phyloP scores from a whole-genome alignment of 2,113 vertebrate genomes.

The Ceyx melanurus region DNA sequence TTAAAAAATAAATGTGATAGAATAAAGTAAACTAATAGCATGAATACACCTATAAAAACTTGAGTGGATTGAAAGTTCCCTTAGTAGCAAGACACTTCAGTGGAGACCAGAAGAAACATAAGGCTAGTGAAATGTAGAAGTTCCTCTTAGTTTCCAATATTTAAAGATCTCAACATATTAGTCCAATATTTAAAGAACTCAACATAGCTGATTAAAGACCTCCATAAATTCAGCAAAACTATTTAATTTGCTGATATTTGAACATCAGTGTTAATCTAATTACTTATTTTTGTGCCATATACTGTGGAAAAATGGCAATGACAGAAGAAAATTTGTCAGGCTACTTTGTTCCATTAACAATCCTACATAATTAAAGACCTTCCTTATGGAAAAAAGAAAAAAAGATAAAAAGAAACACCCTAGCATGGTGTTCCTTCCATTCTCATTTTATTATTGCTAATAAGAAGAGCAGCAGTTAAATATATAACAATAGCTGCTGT shows the following conservation, averaged over 20 bases:
- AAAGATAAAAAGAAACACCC: not conserved
- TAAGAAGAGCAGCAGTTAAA: not conserved
- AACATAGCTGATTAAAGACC: not conserved
- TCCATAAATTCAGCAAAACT: not conserved
- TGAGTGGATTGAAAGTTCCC: not conserved
- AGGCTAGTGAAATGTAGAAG: not conserved
- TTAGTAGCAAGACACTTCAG: not conserved
- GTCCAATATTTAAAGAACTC: not conserved
- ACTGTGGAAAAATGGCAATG: not conserved
- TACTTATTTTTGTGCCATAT: not conserved
- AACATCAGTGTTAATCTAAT: not conserved
- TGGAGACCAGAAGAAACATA: not conserved
- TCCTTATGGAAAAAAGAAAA: slow-evolving; percentile 2
- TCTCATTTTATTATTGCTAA: not conserved
- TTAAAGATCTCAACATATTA: not conserved
- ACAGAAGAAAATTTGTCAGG: not conserved
- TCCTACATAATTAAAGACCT: slow-evolving; percentile 10
- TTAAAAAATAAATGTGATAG: not conserved
- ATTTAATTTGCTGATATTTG: not conserved
- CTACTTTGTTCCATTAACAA: not conserved
- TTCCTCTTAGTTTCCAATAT: not conserved
- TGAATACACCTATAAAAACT: not conserved
- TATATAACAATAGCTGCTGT: fast-evolving
- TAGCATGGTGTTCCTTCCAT: not conserved
- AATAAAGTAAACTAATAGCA: not conserved